Evolutionary conservation across 2,888 invertebrate species (phyloP).

Genomic region (Neoitamus cyanurus): DNA sequence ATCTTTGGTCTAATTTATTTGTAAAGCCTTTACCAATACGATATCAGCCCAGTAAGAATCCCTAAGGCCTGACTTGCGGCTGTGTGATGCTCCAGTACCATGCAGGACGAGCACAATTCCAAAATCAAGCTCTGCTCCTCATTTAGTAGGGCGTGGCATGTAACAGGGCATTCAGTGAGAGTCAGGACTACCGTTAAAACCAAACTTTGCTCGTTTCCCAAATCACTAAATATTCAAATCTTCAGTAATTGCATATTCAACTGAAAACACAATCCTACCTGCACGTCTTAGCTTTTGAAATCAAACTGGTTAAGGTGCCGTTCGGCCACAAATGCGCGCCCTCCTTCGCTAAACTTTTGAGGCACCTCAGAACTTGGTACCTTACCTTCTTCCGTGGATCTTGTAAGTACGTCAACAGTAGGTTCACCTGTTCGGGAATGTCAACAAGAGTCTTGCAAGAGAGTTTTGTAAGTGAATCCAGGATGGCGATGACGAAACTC

Average conservation of each 20-base stretch:
- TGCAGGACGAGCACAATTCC: constrained; percentile 62
- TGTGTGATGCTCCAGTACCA: constrained; percentile 63
- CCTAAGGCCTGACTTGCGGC: constrained; percentile 64
- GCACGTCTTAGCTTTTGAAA: constrained; percentile 61
- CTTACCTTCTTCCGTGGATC: constrained; percentile 80
- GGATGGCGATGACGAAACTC: constrained; percentile 82
- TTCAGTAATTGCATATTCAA: background rate
- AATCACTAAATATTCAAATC: constrained; percentile 54
- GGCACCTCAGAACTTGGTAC: constrained; percentile 73
- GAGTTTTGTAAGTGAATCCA: constrained; percentile 87
- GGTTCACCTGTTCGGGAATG: constrained; percentile 85
- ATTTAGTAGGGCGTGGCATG: constrained; percentile 61
- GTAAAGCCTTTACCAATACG: constrained; percentile 54
- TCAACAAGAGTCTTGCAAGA: constrained; percentile 90
- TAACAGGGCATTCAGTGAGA: constrained; percentile 64
- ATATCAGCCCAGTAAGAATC: constrained; percentile 60
- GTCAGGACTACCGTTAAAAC: constrained; percentile 63
- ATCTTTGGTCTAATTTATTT: background rate
- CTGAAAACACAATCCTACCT: constrained; percentile 41
- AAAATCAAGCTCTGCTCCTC: constrained; percentile 62
- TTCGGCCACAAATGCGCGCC: constrained; percentile 85
- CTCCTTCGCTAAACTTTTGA: constrained; percentile 76
- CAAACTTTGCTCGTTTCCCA: constrained; percentile 62
- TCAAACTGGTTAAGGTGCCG: constrained; percentile 66
- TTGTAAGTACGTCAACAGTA: constrained; percentile 76